A percentile compares a stretch with the other conserved stretches of the same genome.
phyloP scores from a whole-genome alignment of 2,113 vertebrate genomes.

The Tychaedon coryphoeus region DNA sequence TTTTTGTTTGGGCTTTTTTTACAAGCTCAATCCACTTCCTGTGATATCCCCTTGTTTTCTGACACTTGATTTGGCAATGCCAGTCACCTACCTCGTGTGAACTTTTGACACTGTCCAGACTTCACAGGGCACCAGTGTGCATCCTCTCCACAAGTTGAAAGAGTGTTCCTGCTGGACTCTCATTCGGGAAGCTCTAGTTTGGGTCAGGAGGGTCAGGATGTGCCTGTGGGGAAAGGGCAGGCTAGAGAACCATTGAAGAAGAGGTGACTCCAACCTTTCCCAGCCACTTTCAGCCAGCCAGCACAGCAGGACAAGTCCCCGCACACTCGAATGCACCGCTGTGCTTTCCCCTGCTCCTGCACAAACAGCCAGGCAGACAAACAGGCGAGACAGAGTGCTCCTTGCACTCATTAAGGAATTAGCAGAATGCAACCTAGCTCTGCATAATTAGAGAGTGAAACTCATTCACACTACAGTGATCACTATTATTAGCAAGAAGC shows the following conservation, averaged over 20 bases:
- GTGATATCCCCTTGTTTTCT: not conserved
- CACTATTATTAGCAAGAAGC: not conserved
- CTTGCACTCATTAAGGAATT: not conserved
- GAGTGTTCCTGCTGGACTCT: not conserved
- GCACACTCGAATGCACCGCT: not conserved
- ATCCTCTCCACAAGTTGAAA: not conserved
- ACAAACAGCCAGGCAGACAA: not conserved
- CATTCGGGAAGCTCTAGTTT: not conserved
- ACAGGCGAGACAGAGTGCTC: not conserved
- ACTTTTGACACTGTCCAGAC: not conserved
- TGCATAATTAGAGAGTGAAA: not conserved
- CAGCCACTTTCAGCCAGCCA: not conserved
- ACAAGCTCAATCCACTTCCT: not conserved
- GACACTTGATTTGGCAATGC: not conserved
- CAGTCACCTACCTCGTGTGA: fast-evolving
- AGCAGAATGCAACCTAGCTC: not conserved
- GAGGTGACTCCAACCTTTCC: not conserved
- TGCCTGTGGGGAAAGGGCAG: not conserved
- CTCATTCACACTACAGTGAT: not conserved
- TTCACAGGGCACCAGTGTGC: not conserved
- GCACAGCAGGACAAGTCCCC: not conserved
- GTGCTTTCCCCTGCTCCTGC: not conserved
- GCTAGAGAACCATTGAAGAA: not conserved
- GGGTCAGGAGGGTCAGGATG: not conserved
- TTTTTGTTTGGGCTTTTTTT: not conserved